Evolutionary conservation across 2,113 vertebrate genomes (phyloP).

Genomic region (Ptilonorhynchus violaceus): DNA sequence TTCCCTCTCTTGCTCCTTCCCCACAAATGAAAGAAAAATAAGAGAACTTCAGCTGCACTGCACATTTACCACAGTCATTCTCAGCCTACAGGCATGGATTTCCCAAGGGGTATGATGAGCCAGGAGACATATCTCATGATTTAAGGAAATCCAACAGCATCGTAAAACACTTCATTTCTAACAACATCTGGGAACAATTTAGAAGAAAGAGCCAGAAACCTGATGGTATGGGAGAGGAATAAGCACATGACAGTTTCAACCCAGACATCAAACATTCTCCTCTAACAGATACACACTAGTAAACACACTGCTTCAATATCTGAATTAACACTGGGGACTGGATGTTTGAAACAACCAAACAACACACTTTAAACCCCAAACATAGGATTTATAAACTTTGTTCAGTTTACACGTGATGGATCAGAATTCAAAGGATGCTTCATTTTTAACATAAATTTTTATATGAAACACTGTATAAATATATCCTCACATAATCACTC

Average conservation of each 20-base stretch:
- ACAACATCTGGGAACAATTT: slow-evolving; percentile 13
- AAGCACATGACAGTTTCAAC: background rate
- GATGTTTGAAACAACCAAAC: background rate
- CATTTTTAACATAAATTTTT: background rate
- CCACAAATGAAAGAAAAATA: background rate
- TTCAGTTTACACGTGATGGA: background rate
- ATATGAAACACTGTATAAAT: background rate
- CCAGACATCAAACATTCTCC: background rate
- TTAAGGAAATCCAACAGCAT: slow-evolving; percentile 7
- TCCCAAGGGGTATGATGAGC: background rate
- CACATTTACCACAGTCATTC: background rate
- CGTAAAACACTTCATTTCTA: background rate
- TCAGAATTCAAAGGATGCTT: background rate
- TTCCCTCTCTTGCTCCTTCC: background rate
- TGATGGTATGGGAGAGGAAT: background rate
- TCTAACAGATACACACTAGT: background rate
- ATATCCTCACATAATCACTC: background rate
- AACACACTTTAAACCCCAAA: background rate
- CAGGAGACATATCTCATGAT: background rate
- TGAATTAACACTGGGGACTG: background rate
- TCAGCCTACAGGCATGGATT: background rate
- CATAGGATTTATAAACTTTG: background rate
- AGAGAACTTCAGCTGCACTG: background rate
- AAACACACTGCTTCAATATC: background rate
- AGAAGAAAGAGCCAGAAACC: background rate